Percentiles rank a stretch among this genome's conserved stretches.
Conservation (phyloP, 2,797 vertebrate genomes). For the Mus spretus region DNA sequence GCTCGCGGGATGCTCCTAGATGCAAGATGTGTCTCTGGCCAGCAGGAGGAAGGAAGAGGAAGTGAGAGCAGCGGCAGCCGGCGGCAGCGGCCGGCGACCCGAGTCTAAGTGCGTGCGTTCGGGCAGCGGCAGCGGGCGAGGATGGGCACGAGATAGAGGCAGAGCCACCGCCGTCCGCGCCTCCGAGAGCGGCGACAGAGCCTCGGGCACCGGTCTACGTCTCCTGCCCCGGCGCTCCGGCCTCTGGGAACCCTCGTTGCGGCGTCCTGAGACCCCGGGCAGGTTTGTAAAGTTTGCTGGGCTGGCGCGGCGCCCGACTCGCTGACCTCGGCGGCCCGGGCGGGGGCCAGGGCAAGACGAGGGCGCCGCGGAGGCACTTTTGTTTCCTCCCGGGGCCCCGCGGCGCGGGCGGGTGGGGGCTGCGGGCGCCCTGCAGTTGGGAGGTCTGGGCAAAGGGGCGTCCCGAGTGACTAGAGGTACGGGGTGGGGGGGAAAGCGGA, state of each 20-base stretch:
- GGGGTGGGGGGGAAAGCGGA: background rate
- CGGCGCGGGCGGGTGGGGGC: constrained; percentile 35
- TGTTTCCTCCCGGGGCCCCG: constrained; percentile 52
- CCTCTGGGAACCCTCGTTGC: background rate
- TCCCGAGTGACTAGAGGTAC: background rate
- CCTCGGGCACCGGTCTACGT: background rate
- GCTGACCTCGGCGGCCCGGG: constrained; percentile 69
- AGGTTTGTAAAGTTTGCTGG: constrained; percentile 84
- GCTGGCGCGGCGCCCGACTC: constrained; percentile 56
- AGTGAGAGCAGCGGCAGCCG: constrained; percentile 85
- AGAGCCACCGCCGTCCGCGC: constrained; percentile 54
- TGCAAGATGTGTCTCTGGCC: constrained; percentile 84
- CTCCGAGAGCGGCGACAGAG: constrained; percentile 12
- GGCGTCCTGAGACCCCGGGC: constrained; percentile 73
- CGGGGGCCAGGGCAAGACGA: constrained; percentile 22
- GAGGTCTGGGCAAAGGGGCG: constrained; percentile 42
- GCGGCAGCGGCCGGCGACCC: constrained; percentile 66
- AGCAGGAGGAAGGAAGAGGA: constrained; percentile 91
- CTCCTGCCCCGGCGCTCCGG: background rate
- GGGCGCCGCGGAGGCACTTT: constrained; percentile 69
- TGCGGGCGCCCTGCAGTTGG: constrained; percentile 58
- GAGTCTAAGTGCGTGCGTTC: constrained; percentile 73
- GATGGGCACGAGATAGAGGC: constrained; percentile 80
- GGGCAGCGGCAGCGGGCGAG: constrained; percentile 47
- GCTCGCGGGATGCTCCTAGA: constrained; percentile 79